Base-by-base conservation (phyloP, 2,888 invertebrate genomes). In the Brachynemurus nebulosus region DNA sequence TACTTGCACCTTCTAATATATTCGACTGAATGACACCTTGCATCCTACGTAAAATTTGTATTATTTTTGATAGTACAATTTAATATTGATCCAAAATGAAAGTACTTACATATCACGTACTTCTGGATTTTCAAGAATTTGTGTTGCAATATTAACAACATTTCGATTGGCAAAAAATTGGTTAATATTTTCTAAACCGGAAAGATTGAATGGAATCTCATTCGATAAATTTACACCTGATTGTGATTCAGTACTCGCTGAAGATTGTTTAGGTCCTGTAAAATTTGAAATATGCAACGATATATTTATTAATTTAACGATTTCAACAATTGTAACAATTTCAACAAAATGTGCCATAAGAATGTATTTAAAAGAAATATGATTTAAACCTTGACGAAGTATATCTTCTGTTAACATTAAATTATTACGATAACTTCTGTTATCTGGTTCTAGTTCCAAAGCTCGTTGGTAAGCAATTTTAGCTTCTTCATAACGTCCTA, bases 381-480 rank as follows among this genome's bases (percentile, higher is more conserved):
- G 30, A n/a, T n/a, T 18, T 19, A 4, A 4, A 37, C 37, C 19
- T 11, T n/a, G 37, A n/a, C 25, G 59, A 27, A 71, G 59, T 37
- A 67, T 69, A 56, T 89, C 84, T 57, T 90, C 84, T 0, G 90
- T 82, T 34, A 91, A 72, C 54, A 79, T 77, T 51, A 95, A 66
- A 68, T 95, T 95, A 59, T 82, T 85, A 50, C 78, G 76, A 62
- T 92, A 93, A 53, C 86, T 86, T 49, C 86, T 83, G 64, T 96
- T 97, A 35, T 80, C 80, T 1, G 97, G 95, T 58, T 98, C 97
- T 50, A 95, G 68, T 59, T 86, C 80, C 27, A 89, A 66, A 2
- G 97, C 97, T 55, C 83, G 86, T 49, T 79, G 75, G 65, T 91
- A 97, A 11, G 90, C 86, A 43, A 80, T 75, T 48, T 80, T 77